Conservation (phyloP, 2,888 invertebrate genomes). For the Tipula vernalis region DNA sequence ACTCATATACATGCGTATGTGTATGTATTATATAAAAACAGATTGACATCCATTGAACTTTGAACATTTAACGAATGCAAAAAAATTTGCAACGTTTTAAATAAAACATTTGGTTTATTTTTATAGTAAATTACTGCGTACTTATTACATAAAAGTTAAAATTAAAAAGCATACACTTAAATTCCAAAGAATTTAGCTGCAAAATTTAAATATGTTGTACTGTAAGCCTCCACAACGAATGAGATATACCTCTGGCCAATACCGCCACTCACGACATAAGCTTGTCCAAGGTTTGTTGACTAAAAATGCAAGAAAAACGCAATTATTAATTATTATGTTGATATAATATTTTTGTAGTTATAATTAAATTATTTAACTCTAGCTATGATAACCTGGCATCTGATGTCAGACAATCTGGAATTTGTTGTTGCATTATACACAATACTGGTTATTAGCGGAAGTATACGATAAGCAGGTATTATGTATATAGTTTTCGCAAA, state of each 20-base stretch:
- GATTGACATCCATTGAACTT: background rate
- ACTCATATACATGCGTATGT: too few species aligned
- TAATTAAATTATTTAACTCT: background rate
- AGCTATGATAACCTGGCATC: background rate
- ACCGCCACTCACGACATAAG: slow-evolving; percentile 16
- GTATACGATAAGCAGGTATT: too few species aligned
- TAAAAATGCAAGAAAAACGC: slow-evolving; percentile 6
- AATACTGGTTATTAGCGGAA: background rate
- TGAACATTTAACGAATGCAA: background rate
- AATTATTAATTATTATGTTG: background rate
- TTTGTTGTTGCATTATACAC: background rate
- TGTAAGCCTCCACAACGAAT: slow-evolving; percentile 17
- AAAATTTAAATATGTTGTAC: slow-evolving; percentile 14
- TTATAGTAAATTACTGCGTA: background rate
- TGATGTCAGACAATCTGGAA: background rate
- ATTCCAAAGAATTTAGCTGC: slow-evolving; percentile 16
- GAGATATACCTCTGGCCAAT: slow-evolving; percentile 16
- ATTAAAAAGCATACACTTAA: slow-evolving; percentile 7
- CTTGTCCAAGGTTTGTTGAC: slow-evolving; percentile 16
- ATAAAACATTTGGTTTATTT: background rate
- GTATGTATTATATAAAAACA: too few species aligned
- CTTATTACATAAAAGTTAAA: background rate
- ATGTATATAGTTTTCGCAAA: too few species aligned
- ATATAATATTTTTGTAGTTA: background rate
- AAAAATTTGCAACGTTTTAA: background rate